Conservation (phyloP, 2,888 invertebrate species). For the Drosophila sordidula region DNA sequence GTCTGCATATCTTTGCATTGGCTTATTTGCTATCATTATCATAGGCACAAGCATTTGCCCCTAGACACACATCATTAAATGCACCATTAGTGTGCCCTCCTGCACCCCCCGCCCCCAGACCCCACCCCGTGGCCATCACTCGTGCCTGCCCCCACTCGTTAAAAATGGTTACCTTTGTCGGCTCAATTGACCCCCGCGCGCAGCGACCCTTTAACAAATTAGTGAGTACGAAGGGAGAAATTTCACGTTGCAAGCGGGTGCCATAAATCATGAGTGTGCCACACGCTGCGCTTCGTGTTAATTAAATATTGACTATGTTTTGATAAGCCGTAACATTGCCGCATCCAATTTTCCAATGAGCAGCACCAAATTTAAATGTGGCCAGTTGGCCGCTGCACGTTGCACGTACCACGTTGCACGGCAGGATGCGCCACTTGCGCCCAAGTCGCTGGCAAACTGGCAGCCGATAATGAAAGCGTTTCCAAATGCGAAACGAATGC, state of each 20-base stretch:
- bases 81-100: conserved; percentile 36
- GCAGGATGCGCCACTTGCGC: conserved; percentile 70
- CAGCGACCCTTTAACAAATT: conserved; percentile 45
- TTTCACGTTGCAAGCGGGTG: conserved; percentile 41
- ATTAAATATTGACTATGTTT: conserved; percentile 80
- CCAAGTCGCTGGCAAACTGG: conserved; percentile 9
- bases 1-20: conserved; percentile 10
- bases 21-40: conserved; percentile 53
- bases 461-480: conserved; percentile 79
- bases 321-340: conserved; percentile 76
- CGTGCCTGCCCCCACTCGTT: background rate
- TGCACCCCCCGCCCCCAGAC: background rate
- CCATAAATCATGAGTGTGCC: conserved; percentile 70
- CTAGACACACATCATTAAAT: conserved; percentile 57
- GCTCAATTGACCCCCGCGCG: conserved; percentile 41
- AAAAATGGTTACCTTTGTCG: conserved; percentile 47
- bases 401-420: conserved; percentile 52
- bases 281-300: conserved; percentile 79
- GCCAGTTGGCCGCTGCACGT: conserved; percentile 32
- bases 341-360: conserved; percentile 51
- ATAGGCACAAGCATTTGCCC: conserved; percentile 23
- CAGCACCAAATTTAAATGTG: conserved; percentile 66
- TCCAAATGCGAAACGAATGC: conserved; percentile 83
- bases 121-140: background rate
- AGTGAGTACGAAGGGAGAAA: conserved; percentile 24